These are phyloP conservation scores for Spatula clypeata DNA, from an alignment of 2,797 vertebrate genomes.

Conservation along the genomic window DNA sequence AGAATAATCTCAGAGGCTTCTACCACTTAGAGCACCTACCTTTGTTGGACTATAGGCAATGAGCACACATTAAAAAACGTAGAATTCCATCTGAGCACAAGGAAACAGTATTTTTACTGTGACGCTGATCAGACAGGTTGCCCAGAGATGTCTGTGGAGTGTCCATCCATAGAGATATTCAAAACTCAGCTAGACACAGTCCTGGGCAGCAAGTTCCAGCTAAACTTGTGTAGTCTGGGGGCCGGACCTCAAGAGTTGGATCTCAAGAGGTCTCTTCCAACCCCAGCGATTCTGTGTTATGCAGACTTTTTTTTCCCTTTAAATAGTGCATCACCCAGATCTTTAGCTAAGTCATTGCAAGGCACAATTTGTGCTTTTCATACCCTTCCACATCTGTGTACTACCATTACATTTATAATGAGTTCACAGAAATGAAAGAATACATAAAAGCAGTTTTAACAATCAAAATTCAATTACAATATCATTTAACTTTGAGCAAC, in stretches of 20 bases:
- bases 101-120: neutral
- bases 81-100: neutral
- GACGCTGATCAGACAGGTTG: neutral
- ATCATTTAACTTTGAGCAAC: neutral
- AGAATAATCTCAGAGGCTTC: neutral
- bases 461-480: neutral
- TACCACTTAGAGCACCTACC: neutral
- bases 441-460: neutral
- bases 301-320: neutral
- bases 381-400: neutral
- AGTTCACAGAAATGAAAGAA: neutral
- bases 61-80: neutral
- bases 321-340: neutral
- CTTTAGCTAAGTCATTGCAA: neutral
- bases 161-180: neutral
- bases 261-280: neutral
- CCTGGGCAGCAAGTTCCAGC: neutral
- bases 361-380: neutral
- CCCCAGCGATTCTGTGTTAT: rapidly evolving
- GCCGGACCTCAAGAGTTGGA: neutral
- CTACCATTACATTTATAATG: neutral
- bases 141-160: neutral
- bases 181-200: neutral
- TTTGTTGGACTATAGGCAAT: neutral
- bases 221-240: neutral